Evolutionary conservation across 2,797 vertebrate species (phyloP), one percentile per base, ranked within the genome.

Genomic region (Amblyraja radiata): DNA sequence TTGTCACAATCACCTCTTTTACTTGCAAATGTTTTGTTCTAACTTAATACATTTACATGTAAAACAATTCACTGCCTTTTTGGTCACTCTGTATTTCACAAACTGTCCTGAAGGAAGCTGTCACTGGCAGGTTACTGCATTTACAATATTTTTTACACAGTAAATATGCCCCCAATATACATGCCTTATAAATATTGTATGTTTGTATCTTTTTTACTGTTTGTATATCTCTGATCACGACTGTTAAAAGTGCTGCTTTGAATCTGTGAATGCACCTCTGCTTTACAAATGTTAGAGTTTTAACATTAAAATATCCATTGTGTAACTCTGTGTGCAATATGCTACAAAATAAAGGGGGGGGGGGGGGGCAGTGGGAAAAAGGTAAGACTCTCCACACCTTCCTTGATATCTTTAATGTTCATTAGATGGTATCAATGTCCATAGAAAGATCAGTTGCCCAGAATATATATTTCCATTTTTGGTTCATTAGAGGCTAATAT

Each of bases 271-370:
- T 92, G 46, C 90, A 92, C 73, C 39, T 92, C 90, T 92, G 90
- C 90, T 74, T 92, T 92, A 92, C 90, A 92, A 76, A 54, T 92
- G 71, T 92, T 74, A 86, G 63, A 92, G 39, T 92, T 92, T 58
- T 92, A 71, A 92, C 65, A 92, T 92, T 92, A 92, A 92, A 92
- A 92, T 92, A 74, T 92, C 36, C 73, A 92, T 92, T 92, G 68
- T 74, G 23, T 92, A 92, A 76, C 39, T 14, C 61, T 36, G 36
- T 92, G 90, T 76, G 13, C 2, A 76, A 73, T 1, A 14, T 92
- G 39, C 71, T 88, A 18, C 32, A 39, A 88, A 32, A 68, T 63
- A 1, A 21, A n/a, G 11, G 54, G 6, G 54, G 54, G 10, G 23
- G 46, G 63, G 21, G 2, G 46, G 46, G 46, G 46, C 46, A 46